Evolutionary conservation across 2,888 invertebrate genomes (phyloP).

Genomic region (Dasypolia templi): DNA sequence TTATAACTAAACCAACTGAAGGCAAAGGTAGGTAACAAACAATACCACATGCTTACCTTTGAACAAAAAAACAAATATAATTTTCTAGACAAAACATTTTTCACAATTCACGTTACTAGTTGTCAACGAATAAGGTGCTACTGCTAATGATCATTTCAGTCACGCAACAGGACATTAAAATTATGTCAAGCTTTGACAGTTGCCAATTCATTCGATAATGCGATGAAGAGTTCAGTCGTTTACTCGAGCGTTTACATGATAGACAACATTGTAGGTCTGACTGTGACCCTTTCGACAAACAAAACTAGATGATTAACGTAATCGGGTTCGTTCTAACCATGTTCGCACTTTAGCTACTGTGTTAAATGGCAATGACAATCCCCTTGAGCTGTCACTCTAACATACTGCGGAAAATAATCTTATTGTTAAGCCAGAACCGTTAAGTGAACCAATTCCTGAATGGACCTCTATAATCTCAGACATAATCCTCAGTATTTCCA

Average conservation of each 20-base stretch:
- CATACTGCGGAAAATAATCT: no score
- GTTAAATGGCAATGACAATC: neutral
- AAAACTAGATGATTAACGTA: neutral
- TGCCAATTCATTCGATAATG: neutral
- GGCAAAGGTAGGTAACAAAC: neutral
- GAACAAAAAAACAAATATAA: slow-evolving; percentile 17
- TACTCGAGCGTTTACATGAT: no score
- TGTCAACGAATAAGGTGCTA: slow-evolving; percentile 47
- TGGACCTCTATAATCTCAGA: neutral
- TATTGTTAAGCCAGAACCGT: neutral
- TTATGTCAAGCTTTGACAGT: slow-evolving; percentile 39
- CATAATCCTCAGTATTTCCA: slow-evolving; percentile 2
- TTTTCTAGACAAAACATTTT: slow-evolving; percentile 47
- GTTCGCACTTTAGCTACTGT: neutral
- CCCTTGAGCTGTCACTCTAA: neutral
- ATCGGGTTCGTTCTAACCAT: neutral
- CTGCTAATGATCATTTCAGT: slow-evolving; percentile 53
- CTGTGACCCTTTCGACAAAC: neutral
- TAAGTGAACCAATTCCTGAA: neutral
- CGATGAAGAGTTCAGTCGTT: neutral
- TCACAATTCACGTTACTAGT: slow-evolving; percentile 35
- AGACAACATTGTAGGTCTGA: neutral
- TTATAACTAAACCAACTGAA: neutral
- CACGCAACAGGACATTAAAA: slow-evolving; percentile 46
- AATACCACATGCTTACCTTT: neutral